Conservation (phyloP, 2,888 invertebrate species). For the Ctenicera cuprea region DNA sequence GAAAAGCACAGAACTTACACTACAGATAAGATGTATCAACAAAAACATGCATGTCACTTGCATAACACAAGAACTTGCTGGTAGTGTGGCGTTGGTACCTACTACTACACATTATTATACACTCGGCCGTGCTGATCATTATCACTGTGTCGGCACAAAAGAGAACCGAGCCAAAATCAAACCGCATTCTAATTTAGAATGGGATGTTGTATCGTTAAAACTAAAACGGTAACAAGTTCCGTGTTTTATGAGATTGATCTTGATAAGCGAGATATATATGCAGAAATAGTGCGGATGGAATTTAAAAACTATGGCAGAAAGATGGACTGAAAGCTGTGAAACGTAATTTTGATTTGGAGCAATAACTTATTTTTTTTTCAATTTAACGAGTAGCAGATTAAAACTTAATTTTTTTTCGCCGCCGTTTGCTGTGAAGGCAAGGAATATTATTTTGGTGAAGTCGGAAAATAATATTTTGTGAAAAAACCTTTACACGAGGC, state of each 20-base stretch:
- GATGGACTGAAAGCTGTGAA: no score
- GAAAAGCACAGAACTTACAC: constrained; percentile 47
- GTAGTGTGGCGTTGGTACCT: constrained; percentile 3
- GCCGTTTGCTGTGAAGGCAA: no score
- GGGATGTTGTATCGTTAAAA: constrained; percentile 8
- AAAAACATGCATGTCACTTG: constrained; percentile 39
- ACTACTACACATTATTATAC: background rate
- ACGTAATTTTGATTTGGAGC: no score
- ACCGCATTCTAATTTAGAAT: constrained; percentile 20
- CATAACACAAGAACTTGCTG: constrained; percentile 33
- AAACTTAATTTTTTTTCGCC: no score
- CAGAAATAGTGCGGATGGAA: background rate
- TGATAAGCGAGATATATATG: background rate
- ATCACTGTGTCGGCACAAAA: constrained; percentile 2
- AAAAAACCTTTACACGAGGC: no score
- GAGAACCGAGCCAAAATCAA: constrained; percentile 16
- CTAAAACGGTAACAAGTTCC: background rate
- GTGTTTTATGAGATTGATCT: constrained; percentile 18
- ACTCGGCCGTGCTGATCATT: background rate
- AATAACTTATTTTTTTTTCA: no score
- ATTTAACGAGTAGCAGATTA: no score
- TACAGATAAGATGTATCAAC: constrained; percentile 42
- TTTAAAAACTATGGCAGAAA: no score
- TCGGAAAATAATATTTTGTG: no score
- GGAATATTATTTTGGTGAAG: no score